Evolutionary conservation across 2,888 invertebrate genomes (phyloP).

Genomic region (Drosophila nr. medialis): DNA sequence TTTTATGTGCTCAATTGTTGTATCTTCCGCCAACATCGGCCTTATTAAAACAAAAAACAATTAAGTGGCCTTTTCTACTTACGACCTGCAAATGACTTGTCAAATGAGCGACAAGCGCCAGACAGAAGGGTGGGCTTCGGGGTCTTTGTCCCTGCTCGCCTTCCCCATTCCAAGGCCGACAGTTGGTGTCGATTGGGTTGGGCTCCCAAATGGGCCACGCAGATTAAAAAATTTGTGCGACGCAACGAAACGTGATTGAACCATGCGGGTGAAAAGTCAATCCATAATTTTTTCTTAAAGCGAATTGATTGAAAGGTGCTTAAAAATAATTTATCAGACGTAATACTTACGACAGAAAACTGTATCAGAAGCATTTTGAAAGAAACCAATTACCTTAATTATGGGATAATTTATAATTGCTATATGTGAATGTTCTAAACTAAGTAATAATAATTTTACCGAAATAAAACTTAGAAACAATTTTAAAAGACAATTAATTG

Average conservation of each 20-base stretch:
- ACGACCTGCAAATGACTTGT: conserved; percentile 77
- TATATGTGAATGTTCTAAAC: background rate
- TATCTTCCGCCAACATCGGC: conserved; percentile 66
- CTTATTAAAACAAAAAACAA: conserved; percentile 65
- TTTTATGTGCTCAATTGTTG: conserved; percentile 75
- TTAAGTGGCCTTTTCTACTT: conserved; percentile 55
- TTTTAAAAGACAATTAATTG: too few species aligned
- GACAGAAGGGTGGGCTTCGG: conserved; percentile 1
- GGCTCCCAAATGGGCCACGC: conserved; percentile 22
- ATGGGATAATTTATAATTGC: background rate
- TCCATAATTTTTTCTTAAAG: background rate
- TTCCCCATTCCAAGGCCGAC: background rate
- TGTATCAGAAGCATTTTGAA: background rate
- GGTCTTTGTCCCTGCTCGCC: background rate
- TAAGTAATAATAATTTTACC: background rate
- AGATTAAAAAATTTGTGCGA: conserved; percentile 23
- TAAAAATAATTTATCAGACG: background rate
- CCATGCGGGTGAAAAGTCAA: background rate
- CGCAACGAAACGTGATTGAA: background rate
- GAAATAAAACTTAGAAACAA: too few species aligned
- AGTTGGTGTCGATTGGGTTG: conserved; percentile 23
- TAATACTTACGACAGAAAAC: background rate
- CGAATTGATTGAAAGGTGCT: background rate
- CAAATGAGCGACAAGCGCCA: conserved; percentile 55
- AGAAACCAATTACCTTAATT: background rate